Conservation (phyloP, 2,888 invertebrate genomes). For the Caenorhabditis sp. region DNA sequence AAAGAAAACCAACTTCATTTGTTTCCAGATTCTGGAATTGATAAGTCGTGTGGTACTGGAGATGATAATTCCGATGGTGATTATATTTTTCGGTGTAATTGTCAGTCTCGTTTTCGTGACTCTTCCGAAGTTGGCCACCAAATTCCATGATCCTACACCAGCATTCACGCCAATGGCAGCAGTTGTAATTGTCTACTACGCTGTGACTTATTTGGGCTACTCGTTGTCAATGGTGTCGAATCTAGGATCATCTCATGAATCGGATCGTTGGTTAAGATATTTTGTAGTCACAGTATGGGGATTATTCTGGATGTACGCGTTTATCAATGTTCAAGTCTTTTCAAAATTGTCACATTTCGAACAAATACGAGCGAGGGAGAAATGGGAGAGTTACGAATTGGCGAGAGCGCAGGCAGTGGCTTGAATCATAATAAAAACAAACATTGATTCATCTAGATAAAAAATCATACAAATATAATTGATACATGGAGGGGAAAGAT, state of each 20-base stretch:
- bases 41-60: conserved; percentile 4
- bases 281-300: neutral
- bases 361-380: conserved; percentile 10
- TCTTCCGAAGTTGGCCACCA: conserved; percentile 4
- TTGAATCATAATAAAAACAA: neutral
- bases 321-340: conserved; percentile 18
- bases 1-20: no score
- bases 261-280: conserved; percentile 16
- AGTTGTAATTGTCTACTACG: conserved; percentile 7
- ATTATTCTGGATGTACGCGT: conserved; percentile 28
- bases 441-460: neutral
- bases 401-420: neutral
- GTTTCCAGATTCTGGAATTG: conserved; percentile 13
- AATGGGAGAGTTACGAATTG: neutral
- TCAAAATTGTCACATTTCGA: conserved; percentile 2
- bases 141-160: conserved; percentile 14
- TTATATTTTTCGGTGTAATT: conserved; percentile 3
- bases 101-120: neutral
- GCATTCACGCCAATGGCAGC: neutral
- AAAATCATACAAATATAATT: neutral
- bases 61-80: neutral
- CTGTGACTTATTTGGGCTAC: conserved; percentile 6
- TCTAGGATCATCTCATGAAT: conserved; percentile 1
- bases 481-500: neutral
- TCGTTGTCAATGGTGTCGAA: conserved; percentile 18